Base-by-base conservation (phyloP, 2,888 invertebrate genomes). In the Aleiodes alternator region DNA sequence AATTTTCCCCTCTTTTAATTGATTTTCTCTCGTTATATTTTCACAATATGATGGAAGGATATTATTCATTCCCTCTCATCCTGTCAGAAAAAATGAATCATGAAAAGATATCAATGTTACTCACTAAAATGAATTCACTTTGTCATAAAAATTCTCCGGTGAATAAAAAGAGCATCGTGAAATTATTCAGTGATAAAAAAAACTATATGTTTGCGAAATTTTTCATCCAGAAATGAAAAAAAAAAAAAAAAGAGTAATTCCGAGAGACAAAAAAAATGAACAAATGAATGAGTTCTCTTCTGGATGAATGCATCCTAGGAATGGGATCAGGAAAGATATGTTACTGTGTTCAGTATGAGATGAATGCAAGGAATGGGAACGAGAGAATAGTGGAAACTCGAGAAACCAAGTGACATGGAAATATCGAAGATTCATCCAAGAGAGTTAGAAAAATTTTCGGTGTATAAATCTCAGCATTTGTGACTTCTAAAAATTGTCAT, bases 381-480 rank as follows among this genome's bases (percentile, higher is more conserved):
- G 12, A 61, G 12, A 61, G 70, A 72, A 71, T 51, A 43, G 57
- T 64, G 69, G 31, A 48, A 55, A 61, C 55, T 57, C 34, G 51
- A 69, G 61, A 61, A 69, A 59, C 72, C 57, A 76, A 76, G 76
- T 78, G 78, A 69, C 78, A 76, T 76, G 76, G 78, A 78, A 78
- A 78, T 78, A 78, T 78, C 73, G 78, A 72, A 69, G 69, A 78
- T 78, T 71, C 70, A 78, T 76, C 72, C 69, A 14, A 53, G 43
- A 29, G 69, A 59, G 57, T 59, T 51, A 43, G 71, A 23, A 23
- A 75, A 69, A 73, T 61, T 71, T 68, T 59, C 43, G 71, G 68
- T 69, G 68, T 72, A 76, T 56, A 70, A 57, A 66, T 31, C 51
- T 61, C 55, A 56, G 59, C 23, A 70, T 69, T 70, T 55, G 59